Percentiles rank a stretch among this genome's conserved stretches.
These are phyloP conservation scores for Dreissena polymorpha DNA, from an alignment of 1,140 invertebrate species.

Conservation along the genomic window DNA sequence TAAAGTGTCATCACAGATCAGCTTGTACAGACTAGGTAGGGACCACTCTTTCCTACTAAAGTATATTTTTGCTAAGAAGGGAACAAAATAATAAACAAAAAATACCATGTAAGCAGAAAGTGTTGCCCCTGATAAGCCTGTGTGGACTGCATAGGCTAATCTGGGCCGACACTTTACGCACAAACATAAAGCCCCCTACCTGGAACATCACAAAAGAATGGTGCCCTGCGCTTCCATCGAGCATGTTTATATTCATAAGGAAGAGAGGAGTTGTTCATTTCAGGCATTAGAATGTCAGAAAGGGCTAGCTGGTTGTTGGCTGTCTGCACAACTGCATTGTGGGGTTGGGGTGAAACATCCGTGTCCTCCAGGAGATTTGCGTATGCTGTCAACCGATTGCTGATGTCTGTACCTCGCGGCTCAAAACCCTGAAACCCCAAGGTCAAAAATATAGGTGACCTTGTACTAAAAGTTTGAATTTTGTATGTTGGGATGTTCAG, in stretches of 20 bases:
- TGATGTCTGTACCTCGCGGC: conserved; percentile 89
- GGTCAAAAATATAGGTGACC: conserved; percentile 57
- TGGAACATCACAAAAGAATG: conserved; percentile 86
- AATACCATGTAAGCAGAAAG: too few species aligned
- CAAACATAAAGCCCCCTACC: too few species aligned
- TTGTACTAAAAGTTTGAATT: not conserved
- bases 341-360: conserved; percentile 86
- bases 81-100: too few species aligned
- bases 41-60: too few species aligned
- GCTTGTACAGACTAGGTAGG: too few species aligned
- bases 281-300: not conserved
- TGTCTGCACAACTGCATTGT: conserved; percentile 39
- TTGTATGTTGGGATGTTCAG: too few species aligned
- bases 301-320: conserved; percentile 16
- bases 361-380: conserved; percentile 89
- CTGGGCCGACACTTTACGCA: too few species aligned
- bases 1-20: too few species aligned
- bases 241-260: conserved; percentile 19
- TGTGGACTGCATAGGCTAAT: too few species aligned
- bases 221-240: not conserved
- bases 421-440: conserved; percentile 96
- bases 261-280: conserved; percentile 29
- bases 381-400: conserved; percentile 90
- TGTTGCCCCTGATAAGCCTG: too few species aligned
- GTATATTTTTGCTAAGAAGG: too few species aligned